These are phyloP conservation scores for Aleadryas rufinucha DNA, from an alignment of 2,113 vertebrate species.

Conservation along the genomic window DNA sequence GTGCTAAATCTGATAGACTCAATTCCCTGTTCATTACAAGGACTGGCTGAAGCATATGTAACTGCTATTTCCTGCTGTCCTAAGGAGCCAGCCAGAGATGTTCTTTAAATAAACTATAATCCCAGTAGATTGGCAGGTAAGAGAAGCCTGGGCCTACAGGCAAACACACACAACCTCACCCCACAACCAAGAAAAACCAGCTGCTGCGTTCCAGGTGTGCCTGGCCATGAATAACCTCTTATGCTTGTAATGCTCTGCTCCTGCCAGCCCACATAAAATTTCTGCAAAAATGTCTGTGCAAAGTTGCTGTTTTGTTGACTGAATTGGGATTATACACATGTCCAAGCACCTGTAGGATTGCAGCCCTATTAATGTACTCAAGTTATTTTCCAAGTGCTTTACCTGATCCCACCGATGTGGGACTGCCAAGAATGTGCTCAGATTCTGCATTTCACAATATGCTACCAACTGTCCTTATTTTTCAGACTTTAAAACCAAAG, in stretches of 20 bases:
- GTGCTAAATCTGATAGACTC: background rate
- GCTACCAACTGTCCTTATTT: background rate
- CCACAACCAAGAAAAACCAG: background rate
- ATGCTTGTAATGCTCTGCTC: background rate
- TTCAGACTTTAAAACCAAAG: background rate
- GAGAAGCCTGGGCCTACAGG: background rate
- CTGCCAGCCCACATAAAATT: background rate
- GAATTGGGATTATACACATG: background rate
- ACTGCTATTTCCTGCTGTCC: background rate
- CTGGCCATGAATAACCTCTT: background rate
- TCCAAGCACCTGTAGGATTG: background rate
- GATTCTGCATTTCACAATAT: background rate
- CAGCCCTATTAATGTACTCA: background rate
- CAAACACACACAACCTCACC: background rate
- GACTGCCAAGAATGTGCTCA: background rate
- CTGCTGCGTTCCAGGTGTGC: background rate
- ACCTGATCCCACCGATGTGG: background rate
- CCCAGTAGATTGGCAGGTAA: background rate
- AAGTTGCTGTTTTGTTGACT: background rate
- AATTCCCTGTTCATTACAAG: background rate
- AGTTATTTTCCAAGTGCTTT: background rate
- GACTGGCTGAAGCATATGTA: background rate
- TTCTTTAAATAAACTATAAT: constrained; percentile 36
- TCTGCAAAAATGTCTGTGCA: background rate
- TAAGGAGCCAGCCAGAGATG: background rate